These are phyloP conservation scores for Echeneis naucrates DNA, from an alignment of 2,797 vertebrate genomes.

Conservation along the genomic window DNA sequence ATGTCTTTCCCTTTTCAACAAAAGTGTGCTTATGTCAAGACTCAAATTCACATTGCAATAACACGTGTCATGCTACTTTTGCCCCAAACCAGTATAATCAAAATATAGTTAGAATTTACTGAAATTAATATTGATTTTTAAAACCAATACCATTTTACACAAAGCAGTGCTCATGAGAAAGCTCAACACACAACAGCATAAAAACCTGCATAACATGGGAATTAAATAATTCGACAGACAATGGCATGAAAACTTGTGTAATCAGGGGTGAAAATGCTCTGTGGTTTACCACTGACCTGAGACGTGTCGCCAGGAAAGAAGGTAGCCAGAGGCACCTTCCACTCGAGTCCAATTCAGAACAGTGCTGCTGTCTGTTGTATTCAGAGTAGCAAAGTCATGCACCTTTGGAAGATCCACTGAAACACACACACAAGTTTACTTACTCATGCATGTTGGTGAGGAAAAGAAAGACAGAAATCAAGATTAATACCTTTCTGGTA, in stretches of 20 bases:
- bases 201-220: not conserved
- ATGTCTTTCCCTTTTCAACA: slow-evolving; percentile 24
- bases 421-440: slow-evolving; percentile 26
- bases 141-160: not conserved
- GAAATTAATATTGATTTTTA: slow-evolving; percentile 14
- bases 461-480: too few species aligned
- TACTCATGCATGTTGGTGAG: too few species aligned
- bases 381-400: slow-evolving; percentile 76
- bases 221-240: not conserved
- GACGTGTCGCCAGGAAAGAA: slow-evolving; percentile 87
- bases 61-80: not conserved
- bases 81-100: not conserved
- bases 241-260: not conserved
- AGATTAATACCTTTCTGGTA: too few species aligned
- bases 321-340: slow-evolving; percentile 83
- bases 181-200: slow-evolving; percentile 18
- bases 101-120: not conserved
- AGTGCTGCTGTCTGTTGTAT: slow-evolving; percentile 79
- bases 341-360: slow-evolving; percentile 87
- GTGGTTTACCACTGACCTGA: slow-evolving; percentile 76
- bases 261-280: not conserved
- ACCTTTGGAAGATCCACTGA: slow-evolving; percentile 89
- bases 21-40: slow-evolving; percentile 14
- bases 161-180: not conserved
- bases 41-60: slow-evolving; percentile 39